Base-by-base conservation (phyloP, 2,888 invertebrate genomes). In the Agriopis leucophaearia region DNA sequence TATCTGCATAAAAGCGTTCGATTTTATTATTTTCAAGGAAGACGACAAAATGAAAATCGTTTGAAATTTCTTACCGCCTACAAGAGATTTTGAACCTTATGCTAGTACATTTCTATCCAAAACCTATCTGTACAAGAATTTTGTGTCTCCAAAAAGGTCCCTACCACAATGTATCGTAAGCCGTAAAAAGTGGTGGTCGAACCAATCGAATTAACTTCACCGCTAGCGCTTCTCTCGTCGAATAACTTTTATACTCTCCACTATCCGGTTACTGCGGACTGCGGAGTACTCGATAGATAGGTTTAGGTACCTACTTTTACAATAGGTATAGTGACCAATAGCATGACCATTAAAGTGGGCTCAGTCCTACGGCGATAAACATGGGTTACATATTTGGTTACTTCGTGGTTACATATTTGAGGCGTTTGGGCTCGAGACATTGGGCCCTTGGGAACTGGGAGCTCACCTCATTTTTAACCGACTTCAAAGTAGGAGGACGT, bases 181-280 rank as follows among this genome's bases (percentile, higher is more conserved):
- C 56, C 56, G 56, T 57, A 59, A 65, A 52, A 52, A 45, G 51
- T 13, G 42, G 44, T 36, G 56, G 42, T 35, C 57, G 7, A 52
- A 64, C 51, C 45, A 65, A 65, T 59, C 52, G 59, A 65, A 65
- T 65, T 54, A 65, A 40, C 58, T 63, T 51, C 48, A 60, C 64
- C 60, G 48, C 57, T 8, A 16, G 56, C 27, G 60, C 64, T 74
- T 71, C 64, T 48, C n/a, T 48, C n/a, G 15, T 42, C 62, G 40
- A 59, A 61, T 67, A 71, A 73, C 64, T 71, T 71, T 52, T 52
- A 52, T 52, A 15, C 36, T 27, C 65, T 40, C 64, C 44, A 36
- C 47, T 64, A 65, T 73, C 69, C 64, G 40, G 73, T 71, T 69
- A 73, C 63, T 47, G 16, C 10, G 16, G 9, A 50, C 44, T 36